Base-by-base conservation (phyloP, 2,888 invertebrate genomes). In the Phortica magna region DNA sequence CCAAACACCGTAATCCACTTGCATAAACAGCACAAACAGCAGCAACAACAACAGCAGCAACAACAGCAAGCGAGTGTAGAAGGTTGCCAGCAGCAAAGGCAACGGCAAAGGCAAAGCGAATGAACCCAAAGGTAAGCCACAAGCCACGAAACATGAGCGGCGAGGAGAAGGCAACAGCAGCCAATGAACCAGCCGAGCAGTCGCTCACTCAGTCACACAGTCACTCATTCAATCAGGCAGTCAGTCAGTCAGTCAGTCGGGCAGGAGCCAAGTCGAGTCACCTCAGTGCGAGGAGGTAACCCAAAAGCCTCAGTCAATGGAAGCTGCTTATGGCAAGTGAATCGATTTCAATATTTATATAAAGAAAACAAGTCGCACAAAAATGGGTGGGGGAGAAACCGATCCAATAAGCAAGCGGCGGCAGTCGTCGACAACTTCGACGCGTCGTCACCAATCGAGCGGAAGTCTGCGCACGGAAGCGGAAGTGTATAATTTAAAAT, bases 1-100 rank as follows among this genome's bases (percentile, higher is more conserved):
- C 88, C 86, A 88, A 86, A 86, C 87, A 88, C 88, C 87, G 83
- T 86, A 86, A 86, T 88, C 88, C 86, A 87, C 86, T 87, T 87
- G 87, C 85, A 87, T 87, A 87, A 86, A 85, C 88, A 87, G 80
- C 80, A 81, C 74, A 68, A 80, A 75, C 80, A 74, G 48, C 64
- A 73, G 53, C 42, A 57, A 72, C 42, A 76, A 42, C 19, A 74
- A 43, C 41, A 57, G 41, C 74, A 74, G 42, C 61, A 68, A n/a
- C 43, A 22, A 39, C 74, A 75, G 70, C 82, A 85, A 79, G n/a
- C 3, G 31, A 31, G 53, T 53, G 22, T 19, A 61, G 61, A 14
- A 55, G 17, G n/a, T 17, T 17, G 12, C 14, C 55, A 12, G n/a
- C 5, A 55, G n/a, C 55, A 7, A n/a, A 55, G 55, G 55, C 12